phyloP scores from a whole-genome alignment of 2,113 vertebrate species.

The Lates calcarifer region DNA sequence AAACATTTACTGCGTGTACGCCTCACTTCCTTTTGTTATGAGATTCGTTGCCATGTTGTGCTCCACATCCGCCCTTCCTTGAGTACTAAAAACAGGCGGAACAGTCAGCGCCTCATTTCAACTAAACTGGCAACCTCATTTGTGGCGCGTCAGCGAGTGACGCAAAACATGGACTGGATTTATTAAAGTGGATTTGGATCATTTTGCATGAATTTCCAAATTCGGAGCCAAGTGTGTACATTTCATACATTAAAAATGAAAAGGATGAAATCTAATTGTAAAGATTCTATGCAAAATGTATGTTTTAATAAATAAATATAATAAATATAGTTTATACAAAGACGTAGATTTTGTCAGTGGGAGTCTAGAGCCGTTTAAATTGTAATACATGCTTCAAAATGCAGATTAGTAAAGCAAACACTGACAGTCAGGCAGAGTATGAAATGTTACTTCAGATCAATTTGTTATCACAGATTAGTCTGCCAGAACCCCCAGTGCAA shows the following conservation, averaged over 20 bases:
- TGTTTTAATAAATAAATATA: background rate
- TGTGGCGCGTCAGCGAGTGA: constrained; percentile 51
- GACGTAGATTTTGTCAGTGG: no score
- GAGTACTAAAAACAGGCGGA: rapidly evolving
- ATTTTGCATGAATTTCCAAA: no score
- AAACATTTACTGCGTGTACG: constrained; percentile 13
- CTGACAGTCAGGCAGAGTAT: background rate
- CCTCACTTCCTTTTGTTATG: constrained; percentile 66
- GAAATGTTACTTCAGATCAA: background rate
- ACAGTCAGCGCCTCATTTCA: background rate
- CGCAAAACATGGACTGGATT: constrained; percentile 49
- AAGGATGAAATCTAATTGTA: no score
- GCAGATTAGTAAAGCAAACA: background rate
- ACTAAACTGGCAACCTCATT: constrained; percentile 65
- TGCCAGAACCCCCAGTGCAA: no score
- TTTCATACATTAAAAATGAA: no score
- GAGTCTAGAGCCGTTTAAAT: background rate
- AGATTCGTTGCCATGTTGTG: constrained; percentile 51
- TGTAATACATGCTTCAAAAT: background rate
- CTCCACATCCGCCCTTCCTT: background rate
- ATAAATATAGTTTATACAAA: no score
- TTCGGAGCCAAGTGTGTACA: no score
- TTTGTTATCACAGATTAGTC: background rate
- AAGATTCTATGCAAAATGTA: background rate
- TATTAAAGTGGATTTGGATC: background rate